phyloP scores from a whole-genome alignment of 2,888 invertebrate species.

The Melanotus villosus region DNA sequence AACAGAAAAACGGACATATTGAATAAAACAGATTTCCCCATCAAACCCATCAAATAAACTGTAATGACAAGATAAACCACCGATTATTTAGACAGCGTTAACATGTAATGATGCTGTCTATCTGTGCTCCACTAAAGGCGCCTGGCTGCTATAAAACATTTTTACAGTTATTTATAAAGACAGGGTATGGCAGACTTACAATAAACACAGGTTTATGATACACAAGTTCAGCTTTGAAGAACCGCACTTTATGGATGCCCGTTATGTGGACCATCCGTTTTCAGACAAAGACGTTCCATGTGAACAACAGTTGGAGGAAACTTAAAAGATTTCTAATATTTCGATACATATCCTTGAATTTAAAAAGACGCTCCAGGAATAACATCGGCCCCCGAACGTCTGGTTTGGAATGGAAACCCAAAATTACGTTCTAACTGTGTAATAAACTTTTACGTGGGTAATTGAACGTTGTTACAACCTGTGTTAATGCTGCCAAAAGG shows the following conservation, averaged over 20 bases:
- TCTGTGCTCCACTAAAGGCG: slow-evolving; percentile 58
- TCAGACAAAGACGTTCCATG: slow-evolving; percentile 49
- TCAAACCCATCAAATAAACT: slow-evolving; percentile 46
- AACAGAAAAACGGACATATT: not conserved
- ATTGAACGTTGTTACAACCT: not conserved
- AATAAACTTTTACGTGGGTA: slow-evolving; percentile 24
- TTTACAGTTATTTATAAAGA: slow-evolving; percentile 66
- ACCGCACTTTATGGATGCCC: slow-evolving; percentile 59
- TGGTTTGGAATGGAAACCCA: slow-evolving; percentile 12
- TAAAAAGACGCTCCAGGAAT: slow-evolving; percentile 2
- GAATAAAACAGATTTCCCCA: not conserved
- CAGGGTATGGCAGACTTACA: slow-evolving; percentile 64
- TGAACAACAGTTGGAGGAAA: slow-evolving; percentile 38
- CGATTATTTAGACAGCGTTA: slow-evolving; percentile 55
- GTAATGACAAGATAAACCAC: slow-evolving; percentile 56
- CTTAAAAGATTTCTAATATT: not conserved
- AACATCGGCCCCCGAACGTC: slow-evolving; percentile 22
- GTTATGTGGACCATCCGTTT: slow-evolving; percentile 51
- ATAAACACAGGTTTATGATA: slow-evolving; percentile 66
- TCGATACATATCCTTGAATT: not conserved
- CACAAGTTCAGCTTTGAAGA: slow-evolving; percentile 62
- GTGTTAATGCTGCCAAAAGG: too few species aligned
- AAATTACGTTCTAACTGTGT: slow-evolving; percentile 5
- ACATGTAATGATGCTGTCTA: slow-evolving; percentile 50
- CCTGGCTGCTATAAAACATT: slow-evolving; percentile 64